These are phyloP conservation scores for Lagocephalus sceleratus DNA, from an alignment of 2,797 vertebrate genomes.

Conservation along the genomic window DNA sequence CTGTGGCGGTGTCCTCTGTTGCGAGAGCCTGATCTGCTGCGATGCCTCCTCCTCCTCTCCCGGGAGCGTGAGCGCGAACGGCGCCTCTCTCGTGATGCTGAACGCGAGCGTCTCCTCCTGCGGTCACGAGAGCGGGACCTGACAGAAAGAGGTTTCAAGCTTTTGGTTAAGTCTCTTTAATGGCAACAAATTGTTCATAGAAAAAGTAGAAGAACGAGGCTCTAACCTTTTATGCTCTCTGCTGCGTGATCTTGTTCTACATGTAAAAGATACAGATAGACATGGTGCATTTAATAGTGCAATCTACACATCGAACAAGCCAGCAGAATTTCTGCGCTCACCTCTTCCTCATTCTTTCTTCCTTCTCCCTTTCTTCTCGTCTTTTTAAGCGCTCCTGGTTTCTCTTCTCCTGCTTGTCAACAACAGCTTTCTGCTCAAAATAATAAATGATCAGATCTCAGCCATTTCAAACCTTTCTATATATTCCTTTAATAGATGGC, in stretches of 20 bases:
- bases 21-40: constrained; percentile 85
- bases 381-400: constrained; percentile 93
- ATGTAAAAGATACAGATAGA: neutral
- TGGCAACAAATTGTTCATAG: neutral
- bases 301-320: neutral
- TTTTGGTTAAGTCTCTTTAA: neutral
- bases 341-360: constrained; percentile 86
- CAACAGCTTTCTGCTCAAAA: constrained; percentile 86
- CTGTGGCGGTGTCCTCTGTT: constrained; percentile 85
- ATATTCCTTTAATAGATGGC: neutral
- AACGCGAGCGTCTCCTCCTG: constrained; percentile 78
- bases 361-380: constrained; percentile 91
- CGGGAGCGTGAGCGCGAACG: constrained; percentile 83
- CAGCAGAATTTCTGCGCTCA: constrained; percentile 33
- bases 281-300: neutral
- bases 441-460: neutral
- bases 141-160: neutral
- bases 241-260: constrained; percentile 88
- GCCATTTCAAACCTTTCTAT: neutral
- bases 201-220: neutral
- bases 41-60: constrained; percentile 79
- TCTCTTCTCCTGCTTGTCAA: constrained; percentile 93
- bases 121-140: constrained; percentile 90
- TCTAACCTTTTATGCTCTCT: constrained; percentile 86
- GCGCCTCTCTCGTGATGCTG: constrained; percentile 65